Evolutionary conservation across 2,797 vertebrate genomes (phyloP), one percentile per base, ranked within the genome.

Genomic region (Lacerta bilineata): DNA sequence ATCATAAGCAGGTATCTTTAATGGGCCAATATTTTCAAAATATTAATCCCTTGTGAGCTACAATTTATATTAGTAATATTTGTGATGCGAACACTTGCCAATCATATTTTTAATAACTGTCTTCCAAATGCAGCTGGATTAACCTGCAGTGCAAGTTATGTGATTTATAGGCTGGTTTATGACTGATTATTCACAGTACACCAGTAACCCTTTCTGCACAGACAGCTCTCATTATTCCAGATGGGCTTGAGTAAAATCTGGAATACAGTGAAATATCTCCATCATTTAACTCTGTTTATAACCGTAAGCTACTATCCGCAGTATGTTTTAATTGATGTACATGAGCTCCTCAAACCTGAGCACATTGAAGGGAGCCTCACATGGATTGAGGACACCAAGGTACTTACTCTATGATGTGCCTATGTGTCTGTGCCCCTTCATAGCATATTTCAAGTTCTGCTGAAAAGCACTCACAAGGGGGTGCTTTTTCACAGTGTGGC

Each of bases 1-100:
- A 85, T 91, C 55, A 9, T 83, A 87, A 87, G 80, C 29, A 46
- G 64, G 90, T 69, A 36, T 41, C 36, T 85, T 86, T 87, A 82
- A 68, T 59, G 6, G 43, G 61, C 33, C 59, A 80, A 0, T 90
- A 27, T 61, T 92, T 93, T 91, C 90, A 84, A 39, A 89, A 93
- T 87, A 88, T 78, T 84, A 25, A 86, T 86, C 90, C 86, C 83
- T 8, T 64, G 72, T n/a, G 61, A 91, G 29, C 88, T 85, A 43
- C 15, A 29, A 85, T 91, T 93, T 91, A 82, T 39, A 68, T 29
- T 76, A 78, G 41, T 81, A 8, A 81, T 89, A 74, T 66, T 87
- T 88, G 79, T 61, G 46, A 25, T 4, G 0, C 10, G 18, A 61
- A 91, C 89, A 20, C 81, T 86, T 90, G 74, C 80, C 84, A 90